A percentile compares a stretch with the other conserved stretches of the same genome.
These are phyloP conservation scores for Hippocampus zosterae DNA, from an alignment of 2,113 vertebrate genomes.

Conservation along the genomic window DNA sequence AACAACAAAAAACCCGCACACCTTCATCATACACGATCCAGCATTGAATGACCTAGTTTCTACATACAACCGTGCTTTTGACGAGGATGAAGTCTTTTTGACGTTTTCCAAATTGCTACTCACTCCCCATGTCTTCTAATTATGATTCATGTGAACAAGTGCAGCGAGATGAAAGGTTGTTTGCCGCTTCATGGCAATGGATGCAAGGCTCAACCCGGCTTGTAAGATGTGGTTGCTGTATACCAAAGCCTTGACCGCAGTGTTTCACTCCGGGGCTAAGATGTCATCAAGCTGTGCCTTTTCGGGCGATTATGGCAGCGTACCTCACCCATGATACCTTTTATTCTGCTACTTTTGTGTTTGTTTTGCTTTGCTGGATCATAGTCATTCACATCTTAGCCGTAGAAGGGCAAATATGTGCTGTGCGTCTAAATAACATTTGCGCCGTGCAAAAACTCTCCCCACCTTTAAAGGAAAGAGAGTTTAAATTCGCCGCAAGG, in stretches of 20 bases:
- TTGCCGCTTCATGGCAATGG: slow-evolving; percentile 64
- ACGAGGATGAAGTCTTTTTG: slow-evolving; percentile 54
- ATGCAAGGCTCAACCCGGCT: slow-evolving; percentile 52
- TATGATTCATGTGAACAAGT: slow-evolving; percentile 67
- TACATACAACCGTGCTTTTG: slow-evolving; percentile 55
- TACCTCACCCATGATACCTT: slow-evolving; percentile 72
- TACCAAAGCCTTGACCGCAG: slow-evolving; percentile 66
- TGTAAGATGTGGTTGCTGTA: slow-evolving; percentile 72
- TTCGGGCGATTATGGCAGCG: slow-evolving; percentile 69
- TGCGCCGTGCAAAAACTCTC: slow-evolving; percentile 45
- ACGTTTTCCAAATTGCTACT: slow-evolving; percentile 54
- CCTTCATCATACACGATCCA: background rate
- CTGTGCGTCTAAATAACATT: slow-evolving; percentile 52
- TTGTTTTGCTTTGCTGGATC: slow-evolving; percentile 57
- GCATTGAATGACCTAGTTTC: background rate
- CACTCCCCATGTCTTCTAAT: slow-evolving; percentile 59
- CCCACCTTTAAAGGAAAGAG: slow-evolving; percentile 20
- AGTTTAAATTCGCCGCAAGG: slow-evolving; percentile 32
- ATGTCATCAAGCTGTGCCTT: slow-evolving; percentile 69
- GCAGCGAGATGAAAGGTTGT: slow-evolving; percentile 69
- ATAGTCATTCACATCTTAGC: slow-evolving; percentile 51
- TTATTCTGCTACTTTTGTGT: slow-evolving; percentile 50
- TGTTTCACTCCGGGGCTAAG: slow-evolving; percentile 65
- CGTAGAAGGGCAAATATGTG: slow-evolving; percentile 48
- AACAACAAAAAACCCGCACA: background rate